Conservation (phyloP, 2,113 vertebrate genomes). For the Phasianus colchicus region DNA sequence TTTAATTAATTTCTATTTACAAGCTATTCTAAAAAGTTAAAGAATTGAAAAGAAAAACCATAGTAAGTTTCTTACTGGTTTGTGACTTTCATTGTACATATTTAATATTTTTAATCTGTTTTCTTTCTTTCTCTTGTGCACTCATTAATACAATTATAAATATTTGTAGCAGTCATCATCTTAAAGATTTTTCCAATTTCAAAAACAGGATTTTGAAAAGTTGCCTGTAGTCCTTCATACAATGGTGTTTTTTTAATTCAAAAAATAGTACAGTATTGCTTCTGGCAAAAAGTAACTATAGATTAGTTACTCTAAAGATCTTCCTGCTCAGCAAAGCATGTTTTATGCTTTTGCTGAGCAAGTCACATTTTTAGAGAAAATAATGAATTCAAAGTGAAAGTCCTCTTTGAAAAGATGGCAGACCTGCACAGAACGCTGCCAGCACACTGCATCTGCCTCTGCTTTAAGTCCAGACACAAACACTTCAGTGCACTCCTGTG, state of each 20-base stretch:
- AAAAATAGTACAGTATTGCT: background rate
- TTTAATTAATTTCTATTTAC: background rate
- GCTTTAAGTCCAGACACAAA: background rate
- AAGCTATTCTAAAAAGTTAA: background rate
- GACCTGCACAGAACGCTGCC: slow-evolving; percentile 70
- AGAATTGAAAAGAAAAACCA: background rate
- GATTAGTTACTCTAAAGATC: background rate
- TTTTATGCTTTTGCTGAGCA: background rate
- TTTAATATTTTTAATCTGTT: background rate
- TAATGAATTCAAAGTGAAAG: background rate
- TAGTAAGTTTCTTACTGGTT: background rate
- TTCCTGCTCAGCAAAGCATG: background rate
- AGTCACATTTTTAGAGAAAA: background rate
- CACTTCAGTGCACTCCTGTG: slow-evolving; percentile 60
- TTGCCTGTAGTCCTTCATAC: background rate
- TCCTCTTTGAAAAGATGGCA: background rate
- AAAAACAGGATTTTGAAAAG: background rate
- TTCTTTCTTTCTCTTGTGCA: background rate
- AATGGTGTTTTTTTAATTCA: background rate
- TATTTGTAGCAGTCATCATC: background rate
- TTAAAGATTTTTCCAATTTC: background rate
- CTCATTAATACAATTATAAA: background rate
- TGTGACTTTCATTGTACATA: background rate
- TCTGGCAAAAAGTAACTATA: background rate
- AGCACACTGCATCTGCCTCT: background rate